phyloP scores from a whole-genome alignment of 1,140 invertebrate genomes.

The Hylyphantes graminicola region DNA sequence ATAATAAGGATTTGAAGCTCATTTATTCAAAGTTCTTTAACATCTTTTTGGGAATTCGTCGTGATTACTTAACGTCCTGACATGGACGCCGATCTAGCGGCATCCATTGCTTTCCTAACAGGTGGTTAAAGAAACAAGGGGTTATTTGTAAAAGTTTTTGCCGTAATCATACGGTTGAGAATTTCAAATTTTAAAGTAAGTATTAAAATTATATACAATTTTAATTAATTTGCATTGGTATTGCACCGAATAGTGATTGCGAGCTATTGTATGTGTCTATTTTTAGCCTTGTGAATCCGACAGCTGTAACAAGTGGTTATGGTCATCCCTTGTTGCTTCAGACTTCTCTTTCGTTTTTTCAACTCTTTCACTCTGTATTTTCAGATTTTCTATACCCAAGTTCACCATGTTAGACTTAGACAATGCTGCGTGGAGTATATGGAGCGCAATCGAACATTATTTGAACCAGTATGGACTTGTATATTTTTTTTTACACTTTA shows the following conservation, averaged over 20 bases:
- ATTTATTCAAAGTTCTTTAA: too few species aligned
- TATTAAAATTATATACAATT: not conserved
- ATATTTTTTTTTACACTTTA: slow-evolving; percentile 46
- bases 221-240: not conserved
- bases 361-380: slow-evolving; percentile 60
- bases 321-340: too few species aligned
- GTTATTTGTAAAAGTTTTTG: not conserved
- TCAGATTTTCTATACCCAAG: slow-evolving; percentile 79
- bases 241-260: not conserved
- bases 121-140: slow-evolving; percentile 17
- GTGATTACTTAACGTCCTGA: slow-evolving; percentile 7
- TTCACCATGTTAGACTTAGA: slow-evolving; percentile 78
- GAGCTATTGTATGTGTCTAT: not conserved
- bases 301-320: too few species aligned
- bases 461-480: slow-evolving; percentile 67
- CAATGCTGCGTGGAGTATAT: slow-evolving; percentile 79
- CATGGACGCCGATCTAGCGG: slow-evolving; percentile 11
- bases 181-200: not conserved
- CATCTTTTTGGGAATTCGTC: too few species aligned
- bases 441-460: slow-evolving; percentile 72
- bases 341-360: not conserved
- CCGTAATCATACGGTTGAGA: not conserved
- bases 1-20: too few species aligned
- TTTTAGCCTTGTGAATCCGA: not conserved
- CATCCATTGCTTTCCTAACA: slow-evolving; percentile 39